Base-by-base conservation (phyloP, 2,888 invertebrate genomes). In the Cyaniris semiargus region DNA sequence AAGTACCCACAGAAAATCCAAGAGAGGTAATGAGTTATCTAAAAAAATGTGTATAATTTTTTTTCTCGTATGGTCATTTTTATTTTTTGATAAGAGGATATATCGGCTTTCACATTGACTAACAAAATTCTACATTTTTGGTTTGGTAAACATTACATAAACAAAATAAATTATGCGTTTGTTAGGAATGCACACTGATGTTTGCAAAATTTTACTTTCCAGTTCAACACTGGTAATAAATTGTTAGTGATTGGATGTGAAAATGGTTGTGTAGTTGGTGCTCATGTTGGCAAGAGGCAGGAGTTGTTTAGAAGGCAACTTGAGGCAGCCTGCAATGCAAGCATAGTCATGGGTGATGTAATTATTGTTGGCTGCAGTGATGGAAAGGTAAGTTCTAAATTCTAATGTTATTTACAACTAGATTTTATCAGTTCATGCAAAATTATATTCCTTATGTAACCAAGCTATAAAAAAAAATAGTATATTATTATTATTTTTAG, bases 161-260 rank as follows among this genome's bases (percentile, higher is more conserved):
- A 38, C 8, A 8, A 38, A 38, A 44, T 44, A 44, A 44, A 44
- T 44, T 44, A 1, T 44, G 44, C 1, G 1, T 44, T 13, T 44
- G 44, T 48, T 58, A 58, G 3, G 23, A 53, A 53, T 53, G 53
- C 53, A 53, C 53, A 18, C 23, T 15, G 27, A 21, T 15, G 53
- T 76, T 18, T 79, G 77, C 76, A 77, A 76, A 66, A 31, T 44
- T 53, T 87, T 74, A 44, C 27, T n/a, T 80, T 89, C 79, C 94
- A 96, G 94, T 86, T 96, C 76, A 95, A 93, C 31, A 96, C 96
- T 18, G 90, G 90, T 77, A 95, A 95, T 80, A 96, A 96, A 85
- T 80, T 96, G 58, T 81, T 96, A 72, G 84, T 96, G 1, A 86
- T 95, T 31, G 96, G 95, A 0, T 95, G 95, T 88, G 96, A 96